Evolutionary conservation across 2,797 vertebrate species (phyloP).

Genomic region (Euthynnus affinis): DNA sequence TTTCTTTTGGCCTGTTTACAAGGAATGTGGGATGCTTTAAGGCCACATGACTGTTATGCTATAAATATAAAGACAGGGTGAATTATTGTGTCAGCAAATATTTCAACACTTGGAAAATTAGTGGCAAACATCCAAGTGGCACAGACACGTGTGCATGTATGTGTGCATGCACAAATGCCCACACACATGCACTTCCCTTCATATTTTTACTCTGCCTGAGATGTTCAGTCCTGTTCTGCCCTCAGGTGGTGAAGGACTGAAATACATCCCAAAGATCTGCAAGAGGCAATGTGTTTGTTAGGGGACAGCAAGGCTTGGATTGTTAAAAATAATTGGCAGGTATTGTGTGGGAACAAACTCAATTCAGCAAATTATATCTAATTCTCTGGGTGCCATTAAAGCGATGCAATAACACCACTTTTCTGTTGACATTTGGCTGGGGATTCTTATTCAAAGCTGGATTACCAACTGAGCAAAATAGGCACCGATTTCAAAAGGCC

Average conservation of each 20-base stretch:
- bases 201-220: background rate
- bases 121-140: background rate
- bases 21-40: background rate
- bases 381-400: background rate
- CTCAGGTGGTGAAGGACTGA: slow-evolving; percentile 30
- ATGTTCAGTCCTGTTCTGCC: slow-evolving; percentile 32
- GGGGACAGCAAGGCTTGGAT: background rate
- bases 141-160: background rate
- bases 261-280: background rate
- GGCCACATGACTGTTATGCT: background rate
- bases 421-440: background rate
- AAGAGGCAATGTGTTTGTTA: too few relatives aligned
- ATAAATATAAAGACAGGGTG: background rate
- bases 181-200: background rate
- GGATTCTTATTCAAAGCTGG: background rate
- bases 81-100: background rate
- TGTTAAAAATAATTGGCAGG: background rate
- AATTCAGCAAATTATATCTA: background rate
- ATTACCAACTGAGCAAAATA: too few relatives aligned
- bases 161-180: background rate
- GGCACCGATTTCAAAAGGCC: too few relatives aligned
- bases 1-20: background rate
- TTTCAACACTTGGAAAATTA: background rate
- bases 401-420: background rate
- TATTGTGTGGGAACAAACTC: background rate